Evolutionary conservation across 2,888 invertebrate genomes (phyloP), one percentile per base, ranked within the genome.

Genomic region (Branchipolynoe longqiensis): DNA sequence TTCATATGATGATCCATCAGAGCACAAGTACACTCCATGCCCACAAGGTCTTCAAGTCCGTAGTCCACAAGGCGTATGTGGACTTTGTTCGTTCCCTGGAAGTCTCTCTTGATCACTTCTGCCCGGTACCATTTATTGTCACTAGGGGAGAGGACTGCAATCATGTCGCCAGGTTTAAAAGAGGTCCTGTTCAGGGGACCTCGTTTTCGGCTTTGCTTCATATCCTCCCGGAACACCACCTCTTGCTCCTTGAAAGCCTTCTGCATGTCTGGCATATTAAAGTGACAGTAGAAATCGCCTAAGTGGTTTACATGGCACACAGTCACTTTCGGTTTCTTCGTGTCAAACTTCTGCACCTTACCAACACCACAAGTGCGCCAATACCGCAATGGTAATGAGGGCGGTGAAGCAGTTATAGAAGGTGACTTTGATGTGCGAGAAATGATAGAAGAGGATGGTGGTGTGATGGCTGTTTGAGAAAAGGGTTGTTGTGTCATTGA

Each of bases 221-320:
- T 62, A 25, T 62, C 62, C 18, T 38, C 22, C 14, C 69, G 69
- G 69, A 69, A 69, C 33, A 0, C 18, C 1, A 1, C 12, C 18
- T 69, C 69, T 33, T 33, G 36, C 69, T 69, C 69, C 38, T 69
- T 38, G 38, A 69, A 69, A 22, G 18, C 14, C 38, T 69, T 12
- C 22, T 3, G 18, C 2, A 69, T 25, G 3, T 12, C 36, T 25
- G 1, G 1, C 22, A 36, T 38, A 25, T 69, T 69, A 33, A 33
- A 69, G 38, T 69, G 69, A n/a, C 69, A 69, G 69, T 36, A 69
- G 69, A 69, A 69, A 25, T 38, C 38, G 14, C 69, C 69, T 2
- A 38, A 38, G 38, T 69, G 22, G 1, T 69, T 38, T n/a, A 69
- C 33, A 18, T 69, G 69, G 14, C 33, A 36, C 2, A 69, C n/a